A percentile compares a stretch with the other conserved stretches of the same genome.
Evolutionary conservation across 2,113 vertebrate species (phyloP).

Genomic region (Chloroceryle aenea): DNA sequence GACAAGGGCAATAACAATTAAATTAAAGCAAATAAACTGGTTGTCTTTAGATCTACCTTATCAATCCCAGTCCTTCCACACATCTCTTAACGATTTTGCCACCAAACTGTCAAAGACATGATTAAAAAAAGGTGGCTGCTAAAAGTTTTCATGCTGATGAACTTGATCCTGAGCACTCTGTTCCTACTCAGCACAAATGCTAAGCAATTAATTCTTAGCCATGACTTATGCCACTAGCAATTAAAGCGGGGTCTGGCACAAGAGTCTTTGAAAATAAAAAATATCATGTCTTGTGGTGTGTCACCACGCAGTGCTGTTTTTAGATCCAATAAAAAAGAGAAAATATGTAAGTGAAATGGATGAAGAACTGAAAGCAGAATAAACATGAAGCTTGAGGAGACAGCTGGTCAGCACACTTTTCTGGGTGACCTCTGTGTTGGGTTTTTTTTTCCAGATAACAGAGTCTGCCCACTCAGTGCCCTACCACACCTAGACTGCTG

Average conservation of each 20-base stretch:
- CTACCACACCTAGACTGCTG: not conserved
- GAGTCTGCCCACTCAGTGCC: not conserved
- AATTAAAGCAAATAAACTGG: conserved; percentile 43
- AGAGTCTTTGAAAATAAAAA: not conserved
- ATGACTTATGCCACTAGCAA: not conserved
- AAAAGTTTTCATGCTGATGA: not conserved
- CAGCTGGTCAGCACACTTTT: not conserved
- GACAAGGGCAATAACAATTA: conserved; percentile 31
- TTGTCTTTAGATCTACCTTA: conserved; percentile 26
- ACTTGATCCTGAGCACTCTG: not conserved
- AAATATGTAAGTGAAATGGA: not conserved
- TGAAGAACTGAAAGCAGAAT: not conserved
- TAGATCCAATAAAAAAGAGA: not conserved
- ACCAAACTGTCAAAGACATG: not conserved
- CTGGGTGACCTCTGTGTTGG: not conserved
- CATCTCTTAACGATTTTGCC: not conserved
- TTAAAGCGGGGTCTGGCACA: not conserved
- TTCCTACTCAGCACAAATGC: not conserved
- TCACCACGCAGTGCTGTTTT: not conserved
- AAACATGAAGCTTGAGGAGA: not conserved
- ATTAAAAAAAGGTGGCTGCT: conserved; percentile 16
- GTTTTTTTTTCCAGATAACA: not conserved
- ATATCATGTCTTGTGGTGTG: not conserved
- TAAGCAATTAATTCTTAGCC: conserved; percentile 1
- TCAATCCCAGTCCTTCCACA: not conserved